Base-by-base conservation (phyloP, 2,888 invertebrate species). In the Eumerus sabulonum region DNA sequence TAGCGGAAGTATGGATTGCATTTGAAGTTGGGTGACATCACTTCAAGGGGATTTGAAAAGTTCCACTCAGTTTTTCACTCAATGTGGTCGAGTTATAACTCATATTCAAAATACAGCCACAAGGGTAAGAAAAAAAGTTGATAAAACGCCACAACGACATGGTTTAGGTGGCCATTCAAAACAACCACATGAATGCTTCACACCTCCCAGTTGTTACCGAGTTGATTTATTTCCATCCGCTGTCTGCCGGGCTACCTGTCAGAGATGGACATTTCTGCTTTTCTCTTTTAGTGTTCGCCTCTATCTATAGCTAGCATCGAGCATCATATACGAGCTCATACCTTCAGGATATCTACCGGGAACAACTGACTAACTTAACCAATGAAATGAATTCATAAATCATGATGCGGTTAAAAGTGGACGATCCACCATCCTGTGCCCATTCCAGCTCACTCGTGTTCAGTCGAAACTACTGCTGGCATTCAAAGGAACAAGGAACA, bases 381-480 rank as follows among this genome's bases (percentile, higher is more conserved):
- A 74, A 74, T 64, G 73, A 62, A 73, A 76, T 70, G 68, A 70
- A 82, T 76, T 82, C 82, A 82, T 82, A 82, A 82, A 82, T 82
- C 82, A 82, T 82, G 77, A 64, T 53, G 68, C 51, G 57, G 77
- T 77, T 82, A 77, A 79, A 82, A 82, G 74, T 68, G 74, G 82
- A 82, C 81, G 77, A 62, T 63, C 64, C 11, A 1, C 3, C 40
- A 40, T 40, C 3, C 40, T n/a, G n/a, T 51, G 7, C 2, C 27
- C 27, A 27, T 27, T 27, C 27, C 27, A 2, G 7, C 27, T 27
- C 7, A 7, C 27, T 7, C 27, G 7, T 27, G 27, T 27, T 68
- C 74, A 79, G 42, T 53, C 63, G 12, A n/a, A n/a, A n/a, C 64
- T 68, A 70, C 79, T 74, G 74, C 79, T 67, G 18, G 67, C 53